Conservation (phyloP, 2,797 vertebrate species). For the Gallinago stenura region DNA sequence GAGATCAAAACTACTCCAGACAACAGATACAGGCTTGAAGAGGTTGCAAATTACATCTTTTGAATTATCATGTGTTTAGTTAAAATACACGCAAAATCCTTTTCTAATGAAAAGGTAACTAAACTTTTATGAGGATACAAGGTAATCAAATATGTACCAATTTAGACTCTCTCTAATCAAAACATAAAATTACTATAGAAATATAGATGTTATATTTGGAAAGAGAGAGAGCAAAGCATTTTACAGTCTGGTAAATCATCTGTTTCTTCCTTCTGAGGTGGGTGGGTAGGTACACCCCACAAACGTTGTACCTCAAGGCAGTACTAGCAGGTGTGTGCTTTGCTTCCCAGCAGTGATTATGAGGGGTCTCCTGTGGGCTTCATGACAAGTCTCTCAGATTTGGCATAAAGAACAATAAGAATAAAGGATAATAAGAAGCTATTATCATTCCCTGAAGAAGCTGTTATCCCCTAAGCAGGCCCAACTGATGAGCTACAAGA, state of each 20-base stretch:
- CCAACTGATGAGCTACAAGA: not conserved
- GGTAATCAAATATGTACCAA: not conserved
- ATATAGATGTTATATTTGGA: not conserved
- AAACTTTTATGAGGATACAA: not conserved
- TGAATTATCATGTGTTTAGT: not conserved
- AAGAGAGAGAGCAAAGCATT: not conserved
- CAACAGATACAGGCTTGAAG: not conserved
- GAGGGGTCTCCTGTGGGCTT: not conserved
- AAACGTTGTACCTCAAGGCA: too few relatives aligned
- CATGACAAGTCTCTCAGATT: not conserved
- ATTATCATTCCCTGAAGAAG: not conserved
- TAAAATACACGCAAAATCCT: not conserved
- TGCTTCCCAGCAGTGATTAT: not conserved
- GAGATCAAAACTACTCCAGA: not conserved
- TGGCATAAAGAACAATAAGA: too few relatives aligned
- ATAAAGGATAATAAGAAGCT: too few relatives aligned
- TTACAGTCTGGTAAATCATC: not conserved
- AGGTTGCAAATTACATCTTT: not conserved
- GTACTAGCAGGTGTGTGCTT: too few relatives aligned
- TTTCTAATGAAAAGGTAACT: not conserved
- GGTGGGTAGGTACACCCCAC: not conserved
- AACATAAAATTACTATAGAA: not conserved
- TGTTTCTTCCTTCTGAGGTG: not conserved
- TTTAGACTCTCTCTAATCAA: not conserved
- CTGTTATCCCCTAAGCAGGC: not conserved